Evolutionary conservation across 2,888 invertebrate species (phyloP), one percentile per base, ranked within the genome.

Genomic region (Cryptus viduatorius): DNA sequence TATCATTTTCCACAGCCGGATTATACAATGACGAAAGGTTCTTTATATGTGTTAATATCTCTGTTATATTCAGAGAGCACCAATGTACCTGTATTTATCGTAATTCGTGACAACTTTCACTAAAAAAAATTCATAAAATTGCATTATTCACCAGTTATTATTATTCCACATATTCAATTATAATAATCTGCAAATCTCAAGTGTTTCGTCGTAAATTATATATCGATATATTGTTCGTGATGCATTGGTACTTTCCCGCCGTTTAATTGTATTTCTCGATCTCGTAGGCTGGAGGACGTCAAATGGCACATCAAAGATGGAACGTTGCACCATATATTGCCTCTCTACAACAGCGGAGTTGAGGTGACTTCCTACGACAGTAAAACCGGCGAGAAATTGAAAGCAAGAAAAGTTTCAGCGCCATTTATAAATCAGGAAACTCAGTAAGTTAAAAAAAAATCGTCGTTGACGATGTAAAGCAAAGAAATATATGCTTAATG

Each of bases 281-380:
- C 24, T 19, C 77, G 64, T 78, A 94, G 94, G 80, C 89, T 93
- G 83, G 91, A 93, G 86, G 92, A 93, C 78, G 92, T 93, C 0
- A 92, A 91, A 77, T 94, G 93, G 93, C 89, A 92, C 44, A 91
- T 93, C 59, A 93, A 93, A 86, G 91, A 93, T 88, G 93, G 93
- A 77, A 92, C 90, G 1, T 82, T 94, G 29, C 90, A 93, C 88
- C 93, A 94, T 67, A 93, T 93, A 82, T 84, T 93, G 82, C 93
- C 93, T 24, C 89, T 92, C 80, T 93, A 92, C 72, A 91, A 92
- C 68, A 91, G 90, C 64, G 92, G 92, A 1, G 87, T 94, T 5
- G 92, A 94, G 88, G 91, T 94, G 19, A 93, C 91, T 44, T 92
- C 93, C 14, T 93, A 92, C 16, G 93, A 93, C 37, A 91, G 92